Evolutionary conservation across 1,140 invertebrate species (phyloP).

Genomic region (Carposina sasakii): DNA sequence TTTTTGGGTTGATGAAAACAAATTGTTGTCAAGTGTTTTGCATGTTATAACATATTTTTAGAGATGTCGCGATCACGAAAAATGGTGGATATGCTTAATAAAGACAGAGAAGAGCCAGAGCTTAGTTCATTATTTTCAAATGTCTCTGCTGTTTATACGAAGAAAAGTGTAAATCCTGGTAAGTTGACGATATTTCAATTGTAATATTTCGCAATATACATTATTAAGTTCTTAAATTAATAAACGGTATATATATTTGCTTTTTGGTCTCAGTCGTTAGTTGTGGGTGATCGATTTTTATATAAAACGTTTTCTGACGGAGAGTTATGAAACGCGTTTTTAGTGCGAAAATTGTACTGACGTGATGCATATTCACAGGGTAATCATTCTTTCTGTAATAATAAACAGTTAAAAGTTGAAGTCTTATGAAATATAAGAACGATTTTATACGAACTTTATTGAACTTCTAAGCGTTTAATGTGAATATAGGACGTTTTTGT

Average conservation of each 20-base stretch:
- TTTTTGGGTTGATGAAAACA: background rate
- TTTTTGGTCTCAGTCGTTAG: background rate
- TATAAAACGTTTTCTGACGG: background rate
- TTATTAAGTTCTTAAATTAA: background rate
- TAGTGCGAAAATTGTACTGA: background rate
- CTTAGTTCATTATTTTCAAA: too few relatives aligned
- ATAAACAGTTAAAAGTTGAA: background rate
- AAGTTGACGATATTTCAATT: background rate
- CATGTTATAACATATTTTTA: background rate
- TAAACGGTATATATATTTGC: background rate
- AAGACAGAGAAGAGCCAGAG: background rate
- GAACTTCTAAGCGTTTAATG: background rate
- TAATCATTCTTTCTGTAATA: background rate
- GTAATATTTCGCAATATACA: background rate
- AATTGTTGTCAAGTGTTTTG: background rate
- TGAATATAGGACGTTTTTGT: background rate
- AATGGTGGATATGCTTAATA: conserved; percentile 1
- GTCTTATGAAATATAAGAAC: background rate
- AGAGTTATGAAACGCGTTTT: background rate
- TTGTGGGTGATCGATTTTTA: background rate
- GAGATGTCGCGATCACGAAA: conserved; percentile 6
- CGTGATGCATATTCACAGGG: background rate
- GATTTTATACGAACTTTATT: background rate
- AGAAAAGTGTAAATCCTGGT: background rate
- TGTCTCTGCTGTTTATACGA: background rate